Base-by-base conservation (phyloP, 2,888 invertebrate species). In the Monopis laevigella region DNA sequence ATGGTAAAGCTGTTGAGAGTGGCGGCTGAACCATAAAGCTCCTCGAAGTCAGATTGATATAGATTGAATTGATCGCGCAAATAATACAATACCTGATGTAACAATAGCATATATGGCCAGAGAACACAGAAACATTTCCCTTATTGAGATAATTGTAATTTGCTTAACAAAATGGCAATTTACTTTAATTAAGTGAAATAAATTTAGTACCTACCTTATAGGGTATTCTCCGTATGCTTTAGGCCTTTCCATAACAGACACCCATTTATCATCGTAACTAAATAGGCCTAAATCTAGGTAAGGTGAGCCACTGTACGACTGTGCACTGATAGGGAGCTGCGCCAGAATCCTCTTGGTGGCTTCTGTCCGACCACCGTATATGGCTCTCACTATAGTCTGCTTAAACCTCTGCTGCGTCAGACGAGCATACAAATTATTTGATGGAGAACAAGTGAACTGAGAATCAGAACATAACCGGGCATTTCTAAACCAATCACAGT, bases 221-320 rank as follows among this genome's bases (percentile, higher is more conserved):
- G 97, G 96, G 66, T 92, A 91, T 71, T 96, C 93, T 42, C 92
- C 92, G 69, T 93, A 94, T 17, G 92, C 90, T 70, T 96, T 97
- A 1, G 98, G 98, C 43, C 97, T 82, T 70, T 98, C 97, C 89
- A 97, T 89, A 34, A 93, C 90, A 0, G 97, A 96, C 0, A 98
- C 92, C 89, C 93, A 93, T 66, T 96, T 95, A 62, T 97, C 96
- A 58, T 98, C 97, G 58, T 97, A 98, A 60, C 91, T 93, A 65
- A 96, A 98, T 16, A 97, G 74, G 1, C 92, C 89, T 49, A 93
- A 82, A 72, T 98, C 97, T 42, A 98, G 82, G 67, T 97, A 98
- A 0, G 97, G 98, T 26, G 96, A 93, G 43, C 90, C 88, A 50
- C 93, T 92, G 59, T 93, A 97, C 1, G 95, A 95, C 73, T 98